These are phyloP conservation scores for Hylyphantes graminicola DNA, from an alignment of 1,140 invertebrate genomes.

Conservation along the genomic window DNA sequence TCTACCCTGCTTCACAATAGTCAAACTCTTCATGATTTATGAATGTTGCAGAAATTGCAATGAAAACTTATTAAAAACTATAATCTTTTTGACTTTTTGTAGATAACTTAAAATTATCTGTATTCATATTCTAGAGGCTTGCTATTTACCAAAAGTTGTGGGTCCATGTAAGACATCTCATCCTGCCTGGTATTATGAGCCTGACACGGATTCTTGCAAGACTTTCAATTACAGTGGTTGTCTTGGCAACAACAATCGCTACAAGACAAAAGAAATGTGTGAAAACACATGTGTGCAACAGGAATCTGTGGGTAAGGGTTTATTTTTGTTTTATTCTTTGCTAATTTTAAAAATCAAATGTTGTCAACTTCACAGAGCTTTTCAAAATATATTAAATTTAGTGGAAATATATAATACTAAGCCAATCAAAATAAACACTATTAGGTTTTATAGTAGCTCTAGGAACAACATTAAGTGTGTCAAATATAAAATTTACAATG, in stretches of 20 bases:
- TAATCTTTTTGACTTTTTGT: too few relatives aligned
- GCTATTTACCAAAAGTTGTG: conserved; percentile 82
- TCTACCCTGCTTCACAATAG: too few relatives aligned
- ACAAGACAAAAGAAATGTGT: conserved; percentile 83
- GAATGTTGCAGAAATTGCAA: too few relatives aligned
- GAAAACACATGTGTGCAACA: conserved; percentile 63
- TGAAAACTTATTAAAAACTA: too few relatives aligned
- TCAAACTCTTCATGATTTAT: too few relatives aligned
- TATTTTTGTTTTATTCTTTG: neutral
- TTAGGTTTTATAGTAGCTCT: too few relatives aligned
- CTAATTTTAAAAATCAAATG: neutral
- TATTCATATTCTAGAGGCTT: conserved; percentile 74
- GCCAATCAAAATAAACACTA: too few relatives aligned
- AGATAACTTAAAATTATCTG: neutral
- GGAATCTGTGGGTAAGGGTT: conserved; percentile 50
- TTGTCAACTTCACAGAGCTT: too few relatives aligned
- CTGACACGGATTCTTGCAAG: conserved; percentile 75
- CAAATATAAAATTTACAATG: too few relatives aligned
- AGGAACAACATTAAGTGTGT: too few relatives aligned
- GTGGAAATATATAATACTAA: too few relatives aligned
- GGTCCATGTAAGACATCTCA: conserved; percentile 86
- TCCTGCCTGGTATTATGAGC: conserved; percentile 87
- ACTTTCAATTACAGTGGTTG: conserved; percentile 90
- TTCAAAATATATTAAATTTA: too few relatives aligned
- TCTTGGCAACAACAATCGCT: conserved; percentile 89